Evolutionary conservation across 1,140 invertebrate species (phyloP).

Genomic region (Adelges cooleyi): DNA sequence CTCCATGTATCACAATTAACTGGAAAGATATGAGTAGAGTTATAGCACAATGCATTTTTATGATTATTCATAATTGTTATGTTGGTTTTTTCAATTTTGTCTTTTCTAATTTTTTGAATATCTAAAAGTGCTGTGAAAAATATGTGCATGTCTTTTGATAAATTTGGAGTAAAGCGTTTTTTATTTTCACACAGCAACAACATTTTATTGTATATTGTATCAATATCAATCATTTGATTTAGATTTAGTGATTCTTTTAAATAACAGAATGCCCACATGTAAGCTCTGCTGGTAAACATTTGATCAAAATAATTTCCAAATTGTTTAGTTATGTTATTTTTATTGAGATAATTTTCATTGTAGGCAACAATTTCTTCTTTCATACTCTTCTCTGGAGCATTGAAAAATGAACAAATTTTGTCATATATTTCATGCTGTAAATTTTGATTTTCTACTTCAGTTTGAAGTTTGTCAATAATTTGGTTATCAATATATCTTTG

Average conservation of each 20-base stretch:
- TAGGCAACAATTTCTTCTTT: conserved; percentile 18
- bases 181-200: conserved; percentile 13
- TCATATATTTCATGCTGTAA: conserved; percentile 20
- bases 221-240: conserved; percentile 7
- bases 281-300: conserved; percentile 14
- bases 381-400: neutral
- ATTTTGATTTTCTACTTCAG: conserved; percentile 15
- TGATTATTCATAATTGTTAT: conserved; percentile 1
- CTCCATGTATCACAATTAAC: neutral
- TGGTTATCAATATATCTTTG: conserved; percentile 24
- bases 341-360: neutral
- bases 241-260: conserved; percentile 6
- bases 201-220: conserved; percentile 14
- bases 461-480: conserved; percentile 17
- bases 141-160: conserved; percentile 21
- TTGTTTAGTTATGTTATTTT: neutral
- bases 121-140: conserved; percentile 21
- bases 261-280: conserved; percentile 22
- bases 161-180: conserved; percentile 19
- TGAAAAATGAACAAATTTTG: conserved; percentile 22
- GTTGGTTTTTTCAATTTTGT: conserved; percentile 12
- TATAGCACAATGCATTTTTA: conserved; percentile 12
- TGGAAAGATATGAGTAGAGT: conserved; percentile 11
- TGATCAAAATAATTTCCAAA: conserved; percentile 19
- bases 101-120: conserved; percentile 14